These are phyloP conservation scores for Staurois parvus DNA, from an alignment of 2,797 vertebrate species.

Conservation along the genomic window DNA sequence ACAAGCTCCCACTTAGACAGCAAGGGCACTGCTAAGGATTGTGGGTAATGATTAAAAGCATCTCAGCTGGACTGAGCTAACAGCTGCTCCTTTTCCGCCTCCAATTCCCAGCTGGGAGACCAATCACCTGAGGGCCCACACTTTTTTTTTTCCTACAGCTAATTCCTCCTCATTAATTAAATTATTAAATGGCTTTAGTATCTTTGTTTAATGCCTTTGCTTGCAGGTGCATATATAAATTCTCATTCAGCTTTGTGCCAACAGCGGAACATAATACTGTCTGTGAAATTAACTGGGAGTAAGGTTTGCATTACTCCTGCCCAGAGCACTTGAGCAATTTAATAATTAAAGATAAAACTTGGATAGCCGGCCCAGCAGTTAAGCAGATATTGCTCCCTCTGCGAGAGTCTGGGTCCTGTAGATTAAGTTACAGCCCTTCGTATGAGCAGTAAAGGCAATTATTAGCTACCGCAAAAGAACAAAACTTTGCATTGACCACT, in stretches of 20 bases:
- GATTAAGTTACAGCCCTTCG: slow-evolving; percentile 36
- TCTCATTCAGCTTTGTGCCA: slow-evolving; percentile 55
- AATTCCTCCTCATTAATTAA: slow-evolving; percentile 61
- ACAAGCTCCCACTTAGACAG: slow-evolving; percentile 55
- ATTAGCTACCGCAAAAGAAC: slow-evolving; percentile 3
- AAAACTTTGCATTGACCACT: not conserved
- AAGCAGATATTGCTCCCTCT: slow-evolving; percentile 40
- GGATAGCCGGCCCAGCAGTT: slow-evolving; percentile 40
- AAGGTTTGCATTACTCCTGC: slow-evolving; percentile 50
- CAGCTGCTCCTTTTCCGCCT: slow-evolving; percentile 57
- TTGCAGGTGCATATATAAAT: slow-evolving; percentile 57
- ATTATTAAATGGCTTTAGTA: slow-evolving; percentile 58
- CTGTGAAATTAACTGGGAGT: slow-evolving; percentile 59
- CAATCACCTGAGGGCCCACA: slow-evolving; percentile 50
- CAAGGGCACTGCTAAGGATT: slow-evolving; percentile 52
- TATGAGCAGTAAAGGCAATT: not conserved
- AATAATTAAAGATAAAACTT: slow-evolving; percentile 58
- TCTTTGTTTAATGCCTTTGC: slow-evolving; percentile 56
- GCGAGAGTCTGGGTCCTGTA: slow-evolving; percentile 22
- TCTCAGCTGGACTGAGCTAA: slow-evolving; percentile 56
- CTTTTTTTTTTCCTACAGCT: slow-evolving; percentile 50
- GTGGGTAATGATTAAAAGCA: slow-evolving; percentile 59
- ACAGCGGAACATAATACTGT: slow-evolving; percentile 55
- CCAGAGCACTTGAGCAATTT: slow-evolving; percentile 52
- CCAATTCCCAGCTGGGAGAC: slow-evolving; percentile 54